Base-by-base conservation (phyloP, 2,888 invertebrate genomes). In the Cosmorhoe ocellata region DNA sequence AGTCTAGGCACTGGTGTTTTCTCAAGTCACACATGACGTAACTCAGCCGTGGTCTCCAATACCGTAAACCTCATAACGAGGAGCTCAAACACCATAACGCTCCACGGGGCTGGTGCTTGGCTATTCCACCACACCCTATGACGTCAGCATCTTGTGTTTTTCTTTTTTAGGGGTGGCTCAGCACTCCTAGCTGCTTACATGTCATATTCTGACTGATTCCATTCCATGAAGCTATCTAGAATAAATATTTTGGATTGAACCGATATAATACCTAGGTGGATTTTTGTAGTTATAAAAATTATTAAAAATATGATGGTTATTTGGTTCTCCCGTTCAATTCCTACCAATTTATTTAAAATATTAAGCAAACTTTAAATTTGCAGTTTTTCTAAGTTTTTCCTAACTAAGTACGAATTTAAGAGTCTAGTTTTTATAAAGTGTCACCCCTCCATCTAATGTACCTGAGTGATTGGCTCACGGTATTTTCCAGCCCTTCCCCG, bases 41-140 rank as follows among this genome's bases (percentile, higher is more conserved):
- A 34, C 43, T 13, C 26, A 42, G 18, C 43, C 18, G 28, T 31
- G 36, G 30, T n/a, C 13, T 42, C 41, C 41, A 33, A 46, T 28
- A 31, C 46, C 41, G 31, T 51, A 46, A 51, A 33, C 10, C 45
- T 45, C 26, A 26, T 47, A 51, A 46, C 46, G 51, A 28, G 51
- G 10, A 38, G 38, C 38, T 49, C 53, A 53, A 53, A 53, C 53
- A 53, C 37, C 43, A 41, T 52, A 52, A 52, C 52, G 8, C 27
- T 18, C 34, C 32, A 14, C 32, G 34, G 39, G 30, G 43, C 28
- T 33, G 49, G 28, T 13, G 31, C 11, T 24, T 3, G 34, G 33
- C 13, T 6, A 14, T 39, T 48, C 42, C 24, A 10, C 33, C 52
- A 26, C 52, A 7, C 52, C 52, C 32, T 39, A 38, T 53, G 52